Evolutionary conservation across 2,888 invertebrate genomes (phyloP).

Genomic region (Cistogaster globosa): DNA sequence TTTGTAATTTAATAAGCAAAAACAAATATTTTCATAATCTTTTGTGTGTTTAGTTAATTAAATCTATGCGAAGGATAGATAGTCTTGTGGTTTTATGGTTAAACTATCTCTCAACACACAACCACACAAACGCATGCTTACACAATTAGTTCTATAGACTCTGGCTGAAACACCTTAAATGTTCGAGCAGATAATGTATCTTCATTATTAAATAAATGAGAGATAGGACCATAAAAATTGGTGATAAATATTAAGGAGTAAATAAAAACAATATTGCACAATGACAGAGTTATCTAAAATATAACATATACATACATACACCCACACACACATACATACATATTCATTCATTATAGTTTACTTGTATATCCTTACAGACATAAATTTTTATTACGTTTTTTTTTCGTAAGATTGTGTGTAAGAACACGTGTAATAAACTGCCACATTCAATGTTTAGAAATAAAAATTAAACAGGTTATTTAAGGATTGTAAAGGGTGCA

Average conservation of each 20-base stretch:
- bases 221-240: background rate
- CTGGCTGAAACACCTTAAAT: conserved; percentile 32
- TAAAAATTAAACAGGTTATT: too few species aligned
- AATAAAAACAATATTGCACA: conserved; percentile 12
- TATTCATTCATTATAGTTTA: too few species aligned
- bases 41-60: conserved; percentile 57
- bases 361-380: too few species aligned
- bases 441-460: too few species aligned
- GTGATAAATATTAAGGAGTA: background rate
- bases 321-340: background rate
- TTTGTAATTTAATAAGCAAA: conserved; percentile 50
- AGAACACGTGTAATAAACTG: too few species aligned
- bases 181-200: conserved; percentile 48
- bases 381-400: too few species aligned
- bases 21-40: conserved; percentile 38
- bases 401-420: too few species aligned
- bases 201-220: conserved; percentile 56
- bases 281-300: conserved; percentile 32
- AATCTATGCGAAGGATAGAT: conserved; percentile 33
- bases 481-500: too few species aligned
- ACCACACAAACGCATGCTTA: background rate
- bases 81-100: background rate
- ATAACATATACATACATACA: background rate
- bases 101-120: conserved; percentile 5
- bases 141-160: background rate